Evolutionary conservation across 2,113 vertebrate genomes (phyloP).

Genomic region (Chamaetylas fuelleborni): DNA sequence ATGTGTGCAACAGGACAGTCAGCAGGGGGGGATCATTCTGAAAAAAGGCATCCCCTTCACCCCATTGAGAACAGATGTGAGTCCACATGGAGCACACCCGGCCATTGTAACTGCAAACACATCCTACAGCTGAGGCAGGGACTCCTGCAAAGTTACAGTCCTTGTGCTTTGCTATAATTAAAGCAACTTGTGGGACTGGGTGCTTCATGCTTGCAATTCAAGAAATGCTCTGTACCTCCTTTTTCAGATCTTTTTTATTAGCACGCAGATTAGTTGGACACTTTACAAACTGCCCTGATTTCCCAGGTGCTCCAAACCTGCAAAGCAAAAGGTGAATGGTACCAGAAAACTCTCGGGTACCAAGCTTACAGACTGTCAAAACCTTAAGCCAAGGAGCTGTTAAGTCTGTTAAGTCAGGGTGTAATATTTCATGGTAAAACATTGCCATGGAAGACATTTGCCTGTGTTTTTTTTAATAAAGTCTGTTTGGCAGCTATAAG

Average conservation of each 20-base stretch:
- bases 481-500: background rate
- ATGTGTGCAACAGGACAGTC: background rate
- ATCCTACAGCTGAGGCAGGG: background rate
- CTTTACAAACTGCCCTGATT: background rate
- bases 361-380: background rate
- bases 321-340: background rate
- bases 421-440: background rate
- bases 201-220: rapidly evolving
- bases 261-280: background rate
- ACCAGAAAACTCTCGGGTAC: background rate
- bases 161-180: background rate
- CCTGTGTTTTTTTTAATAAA: background rate
- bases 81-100: background rate
- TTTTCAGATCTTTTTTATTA: background rate
- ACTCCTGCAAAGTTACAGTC: background rate
- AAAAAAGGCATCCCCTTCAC: background rate
- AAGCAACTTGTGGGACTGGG: background rate
- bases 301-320: background rate
- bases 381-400: background rate
- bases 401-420: background rate
- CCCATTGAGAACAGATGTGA: background rate
- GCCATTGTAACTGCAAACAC: background rate
- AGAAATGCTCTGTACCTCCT: background rate
- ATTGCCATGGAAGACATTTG: background rate
- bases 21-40: background rate